Base-by-base conservation (phyloP, 1,140 invertebrate genomes). In the Drosophila rhopaloa region DNA sequence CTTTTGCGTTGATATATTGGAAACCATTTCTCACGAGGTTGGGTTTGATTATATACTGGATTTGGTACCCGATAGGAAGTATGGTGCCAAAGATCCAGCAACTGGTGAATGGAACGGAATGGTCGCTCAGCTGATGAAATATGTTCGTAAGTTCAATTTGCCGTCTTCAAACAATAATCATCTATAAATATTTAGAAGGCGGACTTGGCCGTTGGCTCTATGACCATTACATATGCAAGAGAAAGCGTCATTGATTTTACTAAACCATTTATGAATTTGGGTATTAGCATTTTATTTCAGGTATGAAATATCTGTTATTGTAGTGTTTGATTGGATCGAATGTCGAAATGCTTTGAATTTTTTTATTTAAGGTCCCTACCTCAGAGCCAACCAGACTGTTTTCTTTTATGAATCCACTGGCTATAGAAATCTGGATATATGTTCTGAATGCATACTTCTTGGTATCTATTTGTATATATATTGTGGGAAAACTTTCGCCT, bases 61-160 rank as follows among this genome's bases (percentile, higher is more conserved):
- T 56, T 93, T 98, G 37, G 98, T 99, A 0, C 96, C 97, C 0
- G 98, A 99, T 93, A 96, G 97, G 74, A 97, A 97, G 94, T 99
- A 99, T 91, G 98, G 98, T 0, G 97, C 97, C 4, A 95, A 96
- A 80, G 96, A 98, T 91, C 96, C 97, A 0, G 95, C 96, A 48
- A 97, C 97, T 2, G 97, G 97, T 40, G 95, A 98, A 91, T 99
- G 98, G 98, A 99, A 99, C 91, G 98, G 98, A 9, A 97, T 99
- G 79, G 91, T 92, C 1, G 79, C 86, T 2, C 81, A 92, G 53
- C 61, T 92, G 10, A 92, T 92, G 86, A 92, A 92, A 91, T 88
- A 92, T 76, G 91, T 92, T 53, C 41, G 71, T 76, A 47, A 24
- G 32, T 13, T 4, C 50, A 11, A 9, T n/a, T 10, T 44, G 11